Base-by-base conservation (phyloP, 2,888 invertebrate species). In the Idaea dimidiata region DNA sequence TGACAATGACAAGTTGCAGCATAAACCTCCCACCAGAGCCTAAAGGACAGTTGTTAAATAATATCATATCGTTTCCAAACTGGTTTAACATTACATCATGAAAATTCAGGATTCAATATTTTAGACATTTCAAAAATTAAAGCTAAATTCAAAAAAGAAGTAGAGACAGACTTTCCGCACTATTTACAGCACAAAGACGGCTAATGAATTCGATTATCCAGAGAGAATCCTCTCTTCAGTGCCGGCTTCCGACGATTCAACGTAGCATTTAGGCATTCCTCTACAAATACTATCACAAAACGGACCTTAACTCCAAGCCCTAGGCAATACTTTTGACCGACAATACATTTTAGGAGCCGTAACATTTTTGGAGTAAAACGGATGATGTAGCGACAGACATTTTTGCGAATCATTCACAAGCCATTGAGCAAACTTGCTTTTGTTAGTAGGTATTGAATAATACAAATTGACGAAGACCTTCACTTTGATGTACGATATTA, bases 201-300 rank as follows among this genome's bases (percentile, higher is more conserved):
- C 83, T 87, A 88, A 89, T 89, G 82, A 89, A 89, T 87, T 87
- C 78, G 83, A 89, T 89, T 88, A 88, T 84, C 81, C 79, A 78
- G 73, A 77, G 77, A 79, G 78, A 84, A 84, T 84, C 80, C 80
- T 72, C 78, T 81, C 79, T 81, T 81, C 80, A 82, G 77, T 68
- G 70, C 73, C 74, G 70, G 69, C 73, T 79, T 78, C 74, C 78
- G 72, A 78, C 79, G 71, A 79, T 79, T 76, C 76, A 74, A 75
- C 74, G 67, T 64, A 67, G 63, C 60, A 62, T 64, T 63, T 64
- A 67, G 69, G 62, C 60, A 69, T 59, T 70, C 68, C 60, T 18
- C 59, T 59, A 16, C 32, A 32, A 18, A 32, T 7, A 54, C 60
- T 10, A 16, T 58, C 54, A 61, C 57, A 61, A 59, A 59, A 33